These are phyloP conservation scores for Capitulum mitella DNA, from an alignment of 2,888 invertebrate species.

Conservation along the genomic window DNA sequence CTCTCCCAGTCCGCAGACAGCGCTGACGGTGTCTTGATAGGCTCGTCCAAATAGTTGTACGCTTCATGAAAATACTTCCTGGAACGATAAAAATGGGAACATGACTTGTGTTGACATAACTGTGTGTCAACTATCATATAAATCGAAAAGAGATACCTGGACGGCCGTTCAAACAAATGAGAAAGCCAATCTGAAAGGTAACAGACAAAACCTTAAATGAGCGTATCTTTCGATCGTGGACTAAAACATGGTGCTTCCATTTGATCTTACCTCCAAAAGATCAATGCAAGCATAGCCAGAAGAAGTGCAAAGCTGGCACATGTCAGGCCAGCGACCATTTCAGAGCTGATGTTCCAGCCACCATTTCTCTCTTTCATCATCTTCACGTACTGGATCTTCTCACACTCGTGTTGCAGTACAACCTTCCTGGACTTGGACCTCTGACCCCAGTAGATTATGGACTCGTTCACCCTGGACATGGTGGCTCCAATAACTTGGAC, in stretches of 20 bases:
- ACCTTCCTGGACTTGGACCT: background rate
- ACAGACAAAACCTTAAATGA: no score
- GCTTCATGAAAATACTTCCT: constrained; percentile 69
- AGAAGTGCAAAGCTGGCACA: constrained; percentile 63
- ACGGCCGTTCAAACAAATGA: no score
- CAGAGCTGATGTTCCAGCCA: constrained; percentile 54
- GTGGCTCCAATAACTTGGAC: constrained; percentile 57
- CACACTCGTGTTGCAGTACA: background rate
- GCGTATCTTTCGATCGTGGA: no score
- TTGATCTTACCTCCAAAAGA: constrained; percentile 68
- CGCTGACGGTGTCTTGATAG: constrained; percentile 52
- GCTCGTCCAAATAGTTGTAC: constrained; percentile 74
- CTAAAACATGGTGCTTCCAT: no score
- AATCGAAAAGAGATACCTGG: no score
- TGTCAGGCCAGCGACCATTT: constrained; percentile 61
- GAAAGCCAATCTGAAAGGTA: no score
- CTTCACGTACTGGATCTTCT: background rate
- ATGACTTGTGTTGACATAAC: no score
- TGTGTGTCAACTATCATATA: no score
- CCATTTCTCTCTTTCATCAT: background rate
- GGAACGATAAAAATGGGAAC: no score
- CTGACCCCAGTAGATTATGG: background rate
- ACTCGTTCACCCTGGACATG: background rate
- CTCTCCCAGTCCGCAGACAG: constrained; percentile 55
- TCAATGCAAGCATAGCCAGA: constrained; percentile 59